Base-by-base conservation (phyloP, 1,140 invertebrate genomes). In the Anthonomus grandis region DNA sequence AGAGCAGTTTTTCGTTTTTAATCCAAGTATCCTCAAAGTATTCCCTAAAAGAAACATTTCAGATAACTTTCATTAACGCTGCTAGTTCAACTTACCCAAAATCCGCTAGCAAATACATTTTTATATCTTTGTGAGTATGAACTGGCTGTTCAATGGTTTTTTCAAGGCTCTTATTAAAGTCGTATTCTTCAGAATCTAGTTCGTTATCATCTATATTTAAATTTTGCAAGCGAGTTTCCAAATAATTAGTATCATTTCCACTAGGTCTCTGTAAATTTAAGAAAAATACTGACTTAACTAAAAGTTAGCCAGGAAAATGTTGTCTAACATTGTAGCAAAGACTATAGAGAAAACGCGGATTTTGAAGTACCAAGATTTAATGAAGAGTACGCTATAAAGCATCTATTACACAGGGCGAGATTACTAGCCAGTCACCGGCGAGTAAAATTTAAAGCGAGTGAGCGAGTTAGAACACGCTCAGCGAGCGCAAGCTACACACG, bases 61-160 rank as follows among this genome's bases (percentile, higher is more conserved):
- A 52, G 22, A 13, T 9, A n/a, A 36, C 17, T 34, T 44, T 42
- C 13, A 39, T 57, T 34, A 34, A 10, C 17, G 22, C 10, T 25
- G 27, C 17, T 41, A 41, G 6, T 21, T 8, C 42, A 13, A 19
- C 3, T 39, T 57, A 71, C 69, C 69, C 69, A 18, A 69, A 59
- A 60, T 72, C 70, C 9, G 62, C 68, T 63, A 70, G 64, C 21
- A 72, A 62, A 25, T 54, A 64, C 66, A 69, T 69, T 21, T 21
- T 57, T 48, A 64, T 48, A 21, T 45, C 44, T 17, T 55, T 31
- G 31, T 50, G 34, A 15, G 21, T 19, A 31, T 54, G 18, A 27
- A 60, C 24, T 27, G 63, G 56, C 23, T 63, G 54, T 9, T 59
- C 54, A 15, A 60, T 36, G 12, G 52, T 47, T 21, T 59, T 47